These are phyloP conservation scores for Bubo bubo DNA, from an alignment of 2,113 vertebrate species.

Conservation along the genomic window DNA sequence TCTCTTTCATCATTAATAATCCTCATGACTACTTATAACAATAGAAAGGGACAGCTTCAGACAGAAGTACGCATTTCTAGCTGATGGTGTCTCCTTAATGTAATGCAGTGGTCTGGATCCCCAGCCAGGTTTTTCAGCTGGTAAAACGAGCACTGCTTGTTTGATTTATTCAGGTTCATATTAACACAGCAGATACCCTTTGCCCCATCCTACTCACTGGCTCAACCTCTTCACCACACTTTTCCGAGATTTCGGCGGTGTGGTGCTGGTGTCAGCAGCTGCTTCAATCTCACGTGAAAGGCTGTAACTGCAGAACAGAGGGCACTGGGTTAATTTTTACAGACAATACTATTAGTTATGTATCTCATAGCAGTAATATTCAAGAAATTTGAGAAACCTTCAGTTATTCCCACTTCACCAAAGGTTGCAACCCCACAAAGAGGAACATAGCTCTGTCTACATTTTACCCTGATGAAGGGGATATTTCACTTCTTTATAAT, in stretches of 20 bases:
- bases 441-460: not conserved
- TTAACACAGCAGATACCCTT: not conserved
- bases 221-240: conserved; percentile 93
- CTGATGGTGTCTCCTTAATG: not conserved
- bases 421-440: not conserved
- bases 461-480: not conserved
- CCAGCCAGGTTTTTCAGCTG: not conserved
- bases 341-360: not conserved
- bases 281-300: conserved; percentile 89
- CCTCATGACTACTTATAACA: not conserved
- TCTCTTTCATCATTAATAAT: not conserved
- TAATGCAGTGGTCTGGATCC: not conserved
- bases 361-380: not conserved
- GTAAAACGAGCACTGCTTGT: not conserved
- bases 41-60: not conserved
- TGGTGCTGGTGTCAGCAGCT: conserved; percentile 80
- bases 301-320: conserved; percentile 78
- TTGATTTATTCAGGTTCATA: not conserved
- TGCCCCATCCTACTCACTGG: conserved; percentile 80
- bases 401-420: not conserved
- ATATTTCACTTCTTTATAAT: not conserved
- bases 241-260: conserved; percentile 86
- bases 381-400: not conserved
- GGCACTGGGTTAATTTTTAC: not conserved
- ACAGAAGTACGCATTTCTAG: not conserved